phyloP scores from a whole-genome alignment of 2,888 invertebrate species.

The Caprella mutica region DNA sequence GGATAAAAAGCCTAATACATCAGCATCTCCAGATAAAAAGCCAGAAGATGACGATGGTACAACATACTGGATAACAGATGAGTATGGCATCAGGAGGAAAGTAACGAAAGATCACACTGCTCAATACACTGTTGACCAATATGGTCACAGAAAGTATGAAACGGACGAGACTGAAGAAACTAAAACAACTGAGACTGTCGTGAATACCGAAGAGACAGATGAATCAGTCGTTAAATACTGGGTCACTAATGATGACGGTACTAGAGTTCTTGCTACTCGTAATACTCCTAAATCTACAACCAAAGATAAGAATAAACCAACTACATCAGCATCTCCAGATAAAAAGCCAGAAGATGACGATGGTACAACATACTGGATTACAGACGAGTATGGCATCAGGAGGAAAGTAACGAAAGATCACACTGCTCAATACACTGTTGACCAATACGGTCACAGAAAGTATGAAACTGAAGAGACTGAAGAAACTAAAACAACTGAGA shows the following conservation, averaged over 20 bases:
- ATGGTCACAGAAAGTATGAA: background rate
- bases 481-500: too few species aligned
- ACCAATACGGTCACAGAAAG: background rate
- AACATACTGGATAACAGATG: slow-evolving; percentile 4
- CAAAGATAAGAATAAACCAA: too few species aligned
- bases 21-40: background rate
- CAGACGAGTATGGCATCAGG: slow-evolving; percentile 6
- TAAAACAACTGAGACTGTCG: background rate
- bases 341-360: background rate
- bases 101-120: background rate
- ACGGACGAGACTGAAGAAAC: too few species aligned
- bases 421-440: background rate
- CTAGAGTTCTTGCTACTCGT: background rate
- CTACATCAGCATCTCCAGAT: too few species aligned
- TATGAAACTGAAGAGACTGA: too few species aligned
- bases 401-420: background rate
- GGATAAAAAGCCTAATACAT: too few species aligned
- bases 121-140: slow-evolving; percentile 4
- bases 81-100: background rate
- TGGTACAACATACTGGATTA: slow-evolving; percentile 6
- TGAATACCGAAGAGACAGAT: background rate
- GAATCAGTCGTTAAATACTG: too few species aligned
- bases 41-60: background rate
- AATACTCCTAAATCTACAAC: background rate
- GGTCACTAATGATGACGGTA: background rate